Evolutionary conservation across 2,113 vertebrate species (phyloP), one percentile per base, ranked within the genome.

Genomic region (Delphinapterus leucas): DNA sequence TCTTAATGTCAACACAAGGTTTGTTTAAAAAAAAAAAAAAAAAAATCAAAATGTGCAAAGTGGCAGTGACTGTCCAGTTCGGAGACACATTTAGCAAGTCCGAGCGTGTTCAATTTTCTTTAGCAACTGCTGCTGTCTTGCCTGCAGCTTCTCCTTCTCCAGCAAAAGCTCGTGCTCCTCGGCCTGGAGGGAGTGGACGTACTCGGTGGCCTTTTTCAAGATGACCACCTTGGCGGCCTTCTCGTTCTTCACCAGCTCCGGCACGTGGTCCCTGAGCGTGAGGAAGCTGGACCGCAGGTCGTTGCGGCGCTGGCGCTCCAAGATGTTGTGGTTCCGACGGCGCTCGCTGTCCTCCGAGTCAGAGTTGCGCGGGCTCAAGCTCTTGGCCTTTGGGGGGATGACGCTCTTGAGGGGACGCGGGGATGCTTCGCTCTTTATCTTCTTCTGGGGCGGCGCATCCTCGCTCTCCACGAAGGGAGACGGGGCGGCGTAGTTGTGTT

Each of bases 151-250:
- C 98, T 99, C 99, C 98, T 99, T 99, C 98, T 99, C 99, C 97
- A 99, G 99, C 98, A 99, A 96, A 53, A 99, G 99, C 97, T 99
- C 99, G 95, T 99, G 99, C 98, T 99, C 99, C 83, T 99, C 99
- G 0, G 98, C 98, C 97, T 99, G 99, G 79, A 99, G 99, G 28
- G 99, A 99, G 96, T 98, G 99, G 96, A 99, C 99, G 1, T 99
- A 99, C 97, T 99, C 99, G 0, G 99, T 99, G 98, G 99, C 99
- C 98, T 99, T 99, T 99, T 99, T 99, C 97, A 99, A 99, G 97
- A 99, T 99, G 97, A 99, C 99, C 97, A 99, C 99, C 98, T 99
- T 99, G 33, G 99, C 99, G 0, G 99, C 99, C 98, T 99, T 99
- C 96, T 99, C 99, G 61, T 99, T 99, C 98, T 99, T 98, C 79